These are phyloP conservation scores for Chiloscyllium punctatum DNA, from an alignment of 2,797 vertebrate genomes.

Conservation along the genomic window DNA sequence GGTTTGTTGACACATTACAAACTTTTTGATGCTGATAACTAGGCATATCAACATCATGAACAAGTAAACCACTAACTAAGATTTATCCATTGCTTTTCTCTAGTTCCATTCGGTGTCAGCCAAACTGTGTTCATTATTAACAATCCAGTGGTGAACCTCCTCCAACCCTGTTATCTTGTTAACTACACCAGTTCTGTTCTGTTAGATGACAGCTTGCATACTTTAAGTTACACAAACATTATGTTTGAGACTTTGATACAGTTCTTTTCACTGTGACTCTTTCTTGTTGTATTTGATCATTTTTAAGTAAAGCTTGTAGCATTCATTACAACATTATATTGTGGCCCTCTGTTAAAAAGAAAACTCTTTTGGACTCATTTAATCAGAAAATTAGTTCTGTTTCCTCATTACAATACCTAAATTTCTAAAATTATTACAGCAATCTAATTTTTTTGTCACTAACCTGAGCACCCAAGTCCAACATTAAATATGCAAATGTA, in stretches of 20 bases:
- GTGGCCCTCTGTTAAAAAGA: not conserved
- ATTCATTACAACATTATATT: not conserved
- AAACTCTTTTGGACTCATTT: not conserved
- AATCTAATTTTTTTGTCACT: not conserved
- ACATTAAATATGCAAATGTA: not conserved
- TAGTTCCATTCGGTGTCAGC: no score
- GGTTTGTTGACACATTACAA: no score
- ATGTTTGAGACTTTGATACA: not conserved
- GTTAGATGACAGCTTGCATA: not conserved
- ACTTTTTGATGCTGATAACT: no score
- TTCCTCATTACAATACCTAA: not conserved
- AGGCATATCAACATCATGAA: no score
- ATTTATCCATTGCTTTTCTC: no score
- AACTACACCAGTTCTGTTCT: not conserved
- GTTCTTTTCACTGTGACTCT: not conserved
- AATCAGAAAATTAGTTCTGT: not conserved
- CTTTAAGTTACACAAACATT: no score
- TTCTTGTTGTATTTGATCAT: not conserved
- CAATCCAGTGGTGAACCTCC: no score
- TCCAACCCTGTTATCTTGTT: not conserved
- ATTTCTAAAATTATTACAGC: not conserved
- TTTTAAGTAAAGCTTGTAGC: not conserved
- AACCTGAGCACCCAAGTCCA: not conserved
- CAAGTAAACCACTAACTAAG: no score
- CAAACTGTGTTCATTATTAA: no score